Percentiles rank a stretch among this genome's conserved stretches.
Evolutionary conservation across 2,113 vertebrate species (phyloP).

Genomic region (Rattus rattus): DNA sequence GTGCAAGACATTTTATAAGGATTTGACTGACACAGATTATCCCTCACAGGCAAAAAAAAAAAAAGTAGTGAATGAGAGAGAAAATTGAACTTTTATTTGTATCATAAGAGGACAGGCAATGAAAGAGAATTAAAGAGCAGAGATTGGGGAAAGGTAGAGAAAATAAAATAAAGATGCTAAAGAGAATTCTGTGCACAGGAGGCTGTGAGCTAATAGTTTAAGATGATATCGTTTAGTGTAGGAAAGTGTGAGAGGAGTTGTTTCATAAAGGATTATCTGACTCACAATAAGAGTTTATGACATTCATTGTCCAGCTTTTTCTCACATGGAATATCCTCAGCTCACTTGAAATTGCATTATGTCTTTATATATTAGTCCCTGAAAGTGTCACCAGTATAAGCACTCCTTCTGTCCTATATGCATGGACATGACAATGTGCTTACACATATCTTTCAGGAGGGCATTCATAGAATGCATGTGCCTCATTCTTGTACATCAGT

Average conservation of each 20-base stretch:
- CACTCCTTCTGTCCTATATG: not conserved
- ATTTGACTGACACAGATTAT: conserved; percentile 10
- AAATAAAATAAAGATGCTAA: not conserved
- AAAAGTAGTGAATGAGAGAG: not conserved
- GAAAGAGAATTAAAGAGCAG: not conserved
- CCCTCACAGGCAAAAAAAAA: not conserved
- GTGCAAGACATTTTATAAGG: conserved; percentile 8
- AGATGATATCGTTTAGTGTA: not conserved
- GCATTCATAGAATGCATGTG: not conserved
- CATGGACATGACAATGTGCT: not conserved
- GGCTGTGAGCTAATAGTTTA: not conserved
- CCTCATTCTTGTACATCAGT: not conserved
- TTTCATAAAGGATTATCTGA: not conserved
- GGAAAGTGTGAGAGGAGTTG: not conserved
- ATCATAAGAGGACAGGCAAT: not conserved
- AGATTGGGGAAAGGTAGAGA: not conserved
- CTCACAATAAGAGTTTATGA: not conserved
- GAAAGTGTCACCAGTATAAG: not conserved
- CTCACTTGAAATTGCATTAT: not conserved
- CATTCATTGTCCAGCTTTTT: not conserved
- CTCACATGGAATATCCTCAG: not conserved
- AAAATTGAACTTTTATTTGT: conserved; percentile 42
- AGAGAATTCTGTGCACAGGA: not conserved
- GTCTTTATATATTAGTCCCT: not conserved
- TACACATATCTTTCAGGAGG: not conserved